Conservation (phyloP, 2,888 invertebrate species). For the Latrodectus hesperus region DNA sequence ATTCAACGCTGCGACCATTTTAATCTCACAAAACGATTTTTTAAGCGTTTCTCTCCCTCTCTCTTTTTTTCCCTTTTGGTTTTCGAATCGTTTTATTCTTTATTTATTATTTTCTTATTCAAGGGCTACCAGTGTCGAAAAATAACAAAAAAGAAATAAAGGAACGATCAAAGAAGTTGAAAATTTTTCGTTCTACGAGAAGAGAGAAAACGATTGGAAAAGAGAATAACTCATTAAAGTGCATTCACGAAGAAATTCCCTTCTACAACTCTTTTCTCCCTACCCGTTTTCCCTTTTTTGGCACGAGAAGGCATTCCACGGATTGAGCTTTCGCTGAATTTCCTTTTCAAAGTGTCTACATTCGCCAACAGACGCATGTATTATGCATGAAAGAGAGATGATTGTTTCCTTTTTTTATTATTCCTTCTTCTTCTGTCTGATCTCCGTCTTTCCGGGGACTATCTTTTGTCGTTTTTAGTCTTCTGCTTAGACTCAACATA, state of each 20-base stretch:
- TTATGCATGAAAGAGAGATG: slow-evolving; percentile 60
- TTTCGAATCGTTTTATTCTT: neutral
- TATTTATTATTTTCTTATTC: slow-evolving; percentile 18
- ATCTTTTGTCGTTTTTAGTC: slow-evolving; percentile 6
- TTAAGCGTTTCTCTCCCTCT: slow-evolving; percentile 26
- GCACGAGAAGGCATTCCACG: slow-evolving; percentile 21
- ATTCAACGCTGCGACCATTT: slow-evolving; percentile 55
- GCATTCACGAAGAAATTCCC: slow-evolving; percentile 61
- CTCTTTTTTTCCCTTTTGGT: neutral
- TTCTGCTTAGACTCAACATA: neutral
- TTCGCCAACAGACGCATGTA: slow-evolving; percentile 50
- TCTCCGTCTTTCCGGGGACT: slow-evolving; percentile 34
- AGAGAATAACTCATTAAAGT: slow-evolving; percentile 62
- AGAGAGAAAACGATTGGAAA: slow-evolving; percentile 49
- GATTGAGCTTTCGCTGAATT: slow-evolving; percentile 61
- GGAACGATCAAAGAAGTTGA: slow-evolving; percentile 53
- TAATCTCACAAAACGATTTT: slow-evolving; percentile 60
- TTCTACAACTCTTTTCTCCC: slow-evolving; percentile 46
- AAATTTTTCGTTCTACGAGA: slow-evolving; percentile 37
- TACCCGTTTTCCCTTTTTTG: slow-evolving; percentile 3
- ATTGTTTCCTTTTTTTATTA: slow-evolving; percentile 44
- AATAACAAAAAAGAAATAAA: slow-evolving; percentile 16
- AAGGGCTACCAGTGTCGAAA: slow-evolving; percentile 21
- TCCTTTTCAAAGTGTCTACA: slow-evolving; percentile 56
- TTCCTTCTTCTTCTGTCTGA: slow-evolving; percentile 19